Evolutionary conservation across 2,797 vertebrate species (phyloP).

Genomic region (Phyllotis vaccarum): DNA sequence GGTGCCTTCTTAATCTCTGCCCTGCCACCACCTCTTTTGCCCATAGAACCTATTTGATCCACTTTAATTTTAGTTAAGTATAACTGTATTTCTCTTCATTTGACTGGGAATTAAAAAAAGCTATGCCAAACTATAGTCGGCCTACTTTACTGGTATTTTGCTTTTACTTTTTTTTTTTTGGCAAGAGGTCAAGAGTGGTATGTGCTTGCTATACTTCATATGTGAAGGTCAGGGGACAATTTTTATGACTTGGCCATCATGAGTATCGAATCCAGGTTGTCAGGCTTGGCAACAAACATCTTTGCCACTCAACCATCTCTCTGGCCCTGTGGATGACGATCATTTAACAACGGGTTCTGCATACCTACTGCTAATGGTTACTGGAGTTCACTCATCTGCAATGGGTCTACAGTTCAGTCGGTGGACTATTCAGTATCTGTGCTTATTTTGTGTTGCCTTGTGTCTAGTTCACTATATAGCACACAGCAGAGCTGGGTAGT

Average conservation of each 20-base stretch:
- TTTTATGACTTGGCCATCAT: background rate
- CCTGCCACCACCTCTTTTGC: background rate
- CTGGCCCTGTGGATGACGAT: background rate
- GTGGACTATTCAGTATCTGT: background rate
- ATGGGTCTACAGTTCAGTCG: background rate
- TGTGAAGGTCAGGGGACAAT: background rate
- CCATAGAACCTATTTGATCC: background rate
- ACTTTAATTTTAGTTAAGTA: slow-evolving; percentile 1
- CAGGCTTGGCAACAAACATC: background rate
- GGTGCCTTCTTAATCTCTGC: background rate
- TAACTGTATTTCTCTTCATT: background rate
- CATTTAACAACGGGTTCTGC: background rate
- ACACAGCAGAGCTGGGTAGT: background rate
- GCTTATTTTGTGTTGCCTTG: background rate
- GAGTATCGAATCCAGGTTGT: background rate
- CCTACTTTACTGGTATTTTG: background rate
- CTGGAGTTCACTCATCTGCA: background rate
- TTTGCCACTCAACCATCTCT: background rate
- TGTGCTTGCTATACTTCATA: background rate
- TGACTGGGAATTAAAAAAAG: slow-evolving; percentile 40
- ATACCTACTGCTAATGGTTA: background rate
- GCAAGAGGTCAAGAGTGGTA: background rate
- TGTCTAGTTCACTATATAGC: background rate
- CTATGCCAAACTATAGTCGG: background rate
- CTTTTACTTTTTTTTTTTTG: background rate